Conservation (phyloP, 2,113 vertebrate species). For the Odocoileus hemionus region DNA sequence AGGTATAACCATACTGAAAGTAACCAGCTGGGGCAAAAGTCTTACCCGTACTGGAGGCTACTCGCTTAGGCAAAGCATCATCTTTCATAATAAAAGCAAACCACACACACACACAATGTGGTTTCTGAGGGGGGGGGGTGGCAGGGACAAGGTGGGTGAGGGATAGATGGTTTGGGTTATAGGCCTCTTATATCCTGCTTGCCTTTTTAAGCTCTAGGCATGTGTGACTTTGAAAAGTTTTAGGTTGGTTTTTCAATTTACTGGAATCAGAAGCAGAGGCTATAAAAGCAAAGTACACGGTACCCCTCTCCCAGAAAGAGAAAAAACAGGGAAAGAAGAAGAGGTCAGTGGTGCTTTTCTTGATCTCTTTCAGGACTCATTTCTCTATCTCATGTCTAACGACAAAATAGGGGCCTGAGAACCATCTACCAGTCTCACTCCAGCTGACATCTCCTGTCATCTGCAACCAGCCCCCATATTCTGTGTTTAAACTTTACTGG, state of each 20-base stretch:
- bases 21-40: background rate
- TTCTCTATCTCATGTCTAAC: background rate
- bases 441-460: background rate
- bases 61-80: background rate
- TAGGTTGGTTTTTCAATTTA: background rate
- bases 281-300: background rate
- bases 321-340: background rate
- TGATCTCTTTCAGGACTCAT: background rate
- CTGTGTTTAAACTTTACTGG: background rate
- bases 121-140: background rate
- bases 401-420: background rate
- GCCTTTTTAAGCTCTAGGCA: background rate
- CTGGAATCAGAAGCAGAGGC: background rate
- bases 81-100: background rate
- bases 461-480: rapidly evolving
- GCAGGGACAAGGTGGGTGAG: rapidly evolving
- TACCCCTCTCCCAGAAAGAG: rapidly evolving
- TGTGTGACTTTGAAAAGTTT: background rate
- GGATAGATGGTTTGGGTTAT: background rate
- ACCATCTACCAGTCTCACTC: background rate
- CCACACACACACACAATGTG: background rate
- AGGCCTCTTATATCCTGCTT: background rate
- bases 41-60: background rate
- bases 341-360: background rate
- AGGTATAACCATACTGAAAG: background rate